Evolutionary conservation across 2,113 vertebrate genomes (phyloP).

Genomic region (Microtus montanus): DNA sequence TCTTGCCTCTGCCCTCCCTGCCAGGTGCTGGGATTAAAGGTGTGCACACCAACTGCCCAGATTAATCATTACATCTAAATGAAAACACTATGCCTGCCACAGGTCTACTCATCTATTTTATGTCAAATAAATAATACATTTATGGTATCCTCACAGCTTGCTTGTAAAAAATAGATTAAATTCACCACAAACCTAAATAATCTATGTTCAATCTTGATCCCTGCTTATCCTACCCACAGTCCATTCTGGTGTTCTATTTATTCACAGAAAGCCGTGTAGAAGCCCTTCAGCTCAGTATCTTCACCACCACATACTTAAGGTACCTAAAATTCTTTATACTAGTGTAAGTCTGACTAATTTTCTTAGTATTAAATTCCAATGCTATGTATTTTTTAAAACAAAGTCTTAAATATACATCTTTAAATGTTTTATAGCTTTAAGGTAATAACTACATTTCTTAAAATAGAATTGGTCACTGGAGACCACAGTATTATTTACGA

Average conservation of each 20-base stretch:
- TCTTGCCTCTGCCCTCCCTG: neutral
- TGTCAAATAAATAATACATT: neutral
- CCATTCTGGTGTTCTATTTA: neutral
- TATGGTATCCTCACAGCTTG: neutral
- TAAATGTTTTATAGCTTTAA: neutral
- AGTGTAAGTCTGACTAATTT: conserved; percentile 6
- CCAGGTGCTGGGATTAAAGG: neutral
- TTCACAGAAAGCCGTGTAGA: neutral
- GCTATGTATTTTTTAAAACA: conserved; percentile 31
- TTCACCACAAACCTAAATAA: neutral
- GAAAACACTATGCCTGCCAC: neutral
- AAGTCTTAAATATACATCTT: neutral
- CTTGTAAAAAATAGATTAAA: neutral
- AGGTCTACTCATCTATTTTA: neutral
- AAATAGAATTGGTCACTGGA: neutral
- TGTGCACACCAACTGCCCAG: neutral
- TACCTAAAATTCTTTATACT: conserved; percentile 2
- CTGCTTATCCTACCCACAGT: neutral
- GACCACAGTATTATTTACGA: conserved; percentile 1
- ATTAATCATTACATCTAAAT: neutral
- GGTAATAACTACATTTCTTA: neutral
- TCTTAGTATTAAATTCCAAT: neutral
- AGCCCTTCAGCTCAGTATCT: neutral
- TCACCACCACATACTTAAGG: neutral
- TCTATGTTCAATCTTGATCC: neutral